A percentile compares a stretch with the other conserved stretches of the same genome.
These are phyloP conservation scores for Pithys albifrons DNA, from an alignment of 2,113 vertebrate genomes.

Conservation along the genomic window DNA sequence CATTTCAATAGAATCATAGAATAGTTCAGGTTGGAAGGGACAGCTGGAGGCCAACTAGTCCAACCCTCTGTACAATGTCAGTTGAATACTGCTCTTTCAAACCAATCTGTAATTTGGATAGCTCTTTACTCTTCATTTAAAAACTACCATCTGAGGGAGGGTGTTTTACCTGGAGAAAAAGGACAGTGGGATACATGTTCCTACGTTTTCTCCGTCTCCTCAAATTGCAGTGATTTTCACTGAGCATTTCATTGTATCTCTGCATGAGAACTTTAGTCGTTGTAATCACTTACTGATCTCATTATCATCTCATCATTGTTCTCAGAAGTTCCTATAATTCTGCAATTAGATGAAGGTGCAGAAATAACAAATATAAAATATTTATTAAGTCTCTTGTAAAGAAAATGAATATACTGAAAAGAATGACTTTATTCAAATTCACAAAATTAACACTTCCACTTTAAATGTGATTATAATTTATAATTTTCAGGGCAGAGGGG, in stretches of 20 bases:
- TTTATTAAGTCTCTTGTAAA: not conserved
- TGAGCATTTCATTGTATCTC: not conserved
- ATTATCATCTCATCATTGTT: not conserved
- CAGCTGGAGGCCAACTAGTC: not conserved
- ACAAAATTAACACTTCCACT: not conserved
- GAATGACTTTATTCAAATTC: not conserved
- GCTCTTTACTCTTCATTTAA: not conserved
- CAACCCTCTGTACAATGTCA: not conserved
- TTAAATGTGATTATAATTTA: not conserved
- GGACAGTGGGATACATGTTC: not conserved
- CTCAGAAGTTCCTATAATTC: not conserved
- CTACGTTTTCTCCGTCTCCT: not conserved
- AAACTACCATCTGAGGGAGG: not conserved
- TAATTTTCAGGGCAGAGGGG: not conserved
- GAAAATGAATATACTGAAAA: not conserved
- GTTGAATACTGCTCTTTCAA: not conserved
- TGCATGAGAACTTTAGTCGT: not conserved
- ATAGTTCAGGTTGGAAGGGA: not conserved
- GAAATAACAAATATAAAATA: slow-evolving; percentile 35
- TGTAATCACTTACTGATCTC: not conserved
- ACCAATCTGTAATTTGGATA: not conserved
- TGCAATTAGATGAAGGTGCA: not conserved
- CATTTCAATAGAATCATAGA: not conserved
- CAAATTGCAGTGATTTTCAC: not conserved
- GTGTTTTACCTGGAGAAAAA: not conserved